phyloP scores from a whole-genome alignment of 2,888 invertebrate species.

The Lasius fuliginosus region DNA sequence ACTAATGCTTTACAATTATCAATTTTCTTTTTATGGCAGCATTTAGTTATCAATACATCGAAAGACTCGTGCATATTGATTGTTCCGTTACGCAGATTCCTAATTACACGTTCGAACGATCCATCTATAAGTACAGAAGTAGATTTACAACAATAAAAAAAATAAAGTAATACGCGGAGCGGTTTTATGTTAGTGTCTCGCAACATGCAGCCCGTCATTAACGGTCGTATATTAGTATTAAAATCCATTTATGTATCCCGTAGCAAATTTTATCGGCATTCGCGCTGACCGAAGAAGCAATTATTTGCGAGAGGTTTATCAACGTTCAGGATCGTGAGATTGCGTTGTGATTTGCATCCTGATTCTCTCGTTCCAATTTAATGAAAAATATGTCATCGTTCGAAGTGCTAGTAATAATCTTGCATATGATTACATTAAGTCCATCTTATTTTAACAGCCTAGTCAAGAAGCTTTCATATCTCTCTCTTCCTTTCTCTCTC shows the following conservation, averaged over 20 bases:
- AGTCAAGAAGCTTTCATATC: background rate
- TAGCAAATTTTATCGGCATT: constrained; percentile 41
- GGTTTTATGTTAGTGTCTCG: constrained; percentile 21
- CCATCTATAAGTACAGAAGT: background rate
- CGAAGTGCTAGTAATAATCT: background rate
- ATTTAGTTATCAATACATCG: background rate
- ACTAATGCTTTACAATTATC: background rate
- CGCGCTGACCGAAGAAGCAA: constrained; percentile 17
- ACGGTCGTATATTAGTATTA: constrained; percentile 47
- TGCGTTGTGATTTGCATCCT: constrained; percentile 29
- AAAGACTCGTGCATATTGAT: background rate
- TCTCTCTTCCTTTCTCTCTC: background rate
- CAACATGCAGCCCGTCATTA: constrained; percentile 25
- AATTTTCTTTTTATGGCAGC: background rate
- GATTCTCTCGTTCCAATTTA: constrained; percentile 1
- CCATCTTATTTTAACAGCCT: background rate
- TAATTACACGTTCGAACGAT: constrained; percentile 15
- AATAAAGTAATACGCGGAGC: constrained; percentile 9
- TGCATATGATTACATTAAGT: background rate
- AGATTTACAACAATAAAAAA: constrained; percentile 18
- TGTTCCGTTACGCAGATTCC: constrained; percentile 24
- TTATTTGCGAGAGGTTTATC: constrained; percentile 41
- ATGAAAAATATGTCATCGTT: constrained; percentile 1
- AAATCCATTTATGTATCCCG: constrained; percentile 32
- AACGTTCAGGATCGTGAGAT: constrained; percentile 21